Percentiles rank a stretch among this genome's conserved stretches.
These are phyloP conservation scores for Chaetophractus vellerosus DNA, from an alignment of 2,797 vertebrate species.

Conservation along the genomic window DNA sequence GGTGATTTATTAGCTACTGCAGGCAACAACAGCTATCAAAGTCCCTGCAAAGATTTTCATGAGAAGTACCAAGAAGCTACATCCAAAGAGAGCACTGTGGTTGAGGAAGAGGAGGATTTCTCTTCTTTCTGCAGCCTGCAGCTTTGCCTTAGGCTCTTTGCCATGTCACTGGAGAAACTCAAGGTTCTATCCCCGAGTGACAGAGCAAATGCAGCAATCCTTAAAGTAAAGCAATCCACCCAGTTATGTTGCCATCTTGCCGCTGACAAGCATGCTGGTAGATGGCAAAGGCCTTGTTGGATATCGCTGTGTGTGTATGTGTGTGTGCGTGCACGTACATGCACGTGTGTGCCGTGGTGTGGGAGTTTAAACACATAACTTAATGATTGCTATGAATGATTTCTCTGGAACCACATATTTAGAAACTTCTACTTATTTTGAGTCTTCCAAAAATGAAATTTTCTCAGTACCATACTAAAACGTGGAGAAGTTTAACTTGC, in stretches of 20 bases:
- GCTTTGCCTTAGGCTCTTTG: not conserved
- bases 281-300: not conserved
- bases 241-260: not conserved
- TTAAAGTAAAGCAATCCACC: slow-evolving; percentile 88
- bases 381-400: not conserved
- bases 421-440: slow-evolving; percentile 17
- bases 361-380: not conserved
- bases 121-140: not conserved
- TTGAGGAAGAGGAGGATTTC: slow-evolving; percentile 13
- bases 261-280: not conserved
- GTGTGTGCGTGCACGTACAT: not conserved
- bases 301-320: not conserved
- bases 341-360: not conserved
- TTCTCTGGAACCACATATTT: slow-evolving; percentile 14
- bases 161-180: slow-evolving; percentile 49
- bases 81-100: slow-evolving; percentile 72
- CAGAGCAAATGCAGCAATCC: slow-evolving; percentile 85
- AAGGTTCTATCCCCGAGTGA: not conserved
- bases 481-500: not conserved
- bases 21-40: slow-evolving; percentile 68
- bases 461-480: not conserved
- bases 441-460: not conserved
- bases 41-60: slow-evolving; percentile 76
- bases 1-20: slow-evolving; percentile 84
- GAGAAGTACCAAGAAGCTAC: slow-evolving; percentile 87